Evolutionary conservation across 2,797 vertebrate genomes (phyloP).

Genomic region (Cuniculus paca): DNA sequence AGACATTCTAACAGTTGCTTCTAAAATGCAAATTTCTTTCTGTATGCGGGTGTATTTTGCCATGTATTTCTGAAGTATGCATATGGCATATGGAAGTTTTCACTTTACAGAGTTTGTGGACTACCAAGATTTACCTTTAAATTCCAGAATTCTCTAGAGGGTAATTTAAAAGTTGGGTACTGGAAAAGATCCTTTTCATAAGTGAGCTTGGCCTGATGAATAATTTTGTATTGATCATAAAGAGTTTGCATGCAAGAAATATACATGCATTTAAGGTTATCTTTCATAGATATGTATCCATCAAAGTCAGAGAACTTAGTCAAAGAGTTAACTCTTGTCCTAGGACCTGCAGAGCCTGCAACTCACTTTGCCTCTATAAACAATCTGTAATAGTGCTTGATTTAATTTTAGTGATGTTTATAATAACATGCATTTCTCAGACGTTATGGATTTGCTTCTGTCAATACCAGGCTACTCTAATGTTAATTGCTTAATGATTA

Average conservation of each 20-base stretch:
- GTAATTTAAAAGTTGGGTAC: not conserved
- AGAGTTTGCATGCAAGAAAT: not conserved
- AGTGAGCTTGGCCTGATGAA: not conserved
- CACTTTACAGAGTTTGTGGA: not conserved
- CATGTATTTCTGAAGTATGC: not conserved
- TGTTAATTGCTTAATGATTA: conserved; percentile 84
- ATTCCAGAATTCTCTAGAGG: conserved; percentile 1
- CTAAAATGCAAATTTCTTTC: not conserved
- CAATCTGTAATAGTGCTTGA: conserved; percentile 63
- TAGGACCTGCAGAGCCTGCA: not conserved
- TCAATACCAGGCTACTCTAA: conserved; percentile 57
- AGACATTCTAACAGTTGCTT: not conserved
- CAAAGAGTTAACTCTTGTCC: not conserved
- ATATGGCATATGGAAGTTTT: not conserved
- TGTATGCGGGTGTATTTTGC: not conserved
- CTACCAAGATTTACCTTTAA: not conserved
- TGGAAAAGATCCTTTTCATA: not conserved
- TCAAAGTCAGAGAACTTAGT: not conserved
- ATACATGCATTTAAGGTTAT: not conserved
- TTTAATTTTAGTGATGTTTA: conserved; percentile 83
- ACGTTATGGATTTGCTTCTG: conserved; percentile 81
- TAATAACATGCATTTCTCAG: conserved; percentile 72
- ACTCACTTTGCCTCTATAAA: conserved; percentile 70
- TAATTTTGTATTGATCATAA: not conserved
- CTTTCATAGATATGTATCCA: not conserved